Conservation (phyloP, 2,888 invertebrate species). For the Adela reaumurella region DNA sequence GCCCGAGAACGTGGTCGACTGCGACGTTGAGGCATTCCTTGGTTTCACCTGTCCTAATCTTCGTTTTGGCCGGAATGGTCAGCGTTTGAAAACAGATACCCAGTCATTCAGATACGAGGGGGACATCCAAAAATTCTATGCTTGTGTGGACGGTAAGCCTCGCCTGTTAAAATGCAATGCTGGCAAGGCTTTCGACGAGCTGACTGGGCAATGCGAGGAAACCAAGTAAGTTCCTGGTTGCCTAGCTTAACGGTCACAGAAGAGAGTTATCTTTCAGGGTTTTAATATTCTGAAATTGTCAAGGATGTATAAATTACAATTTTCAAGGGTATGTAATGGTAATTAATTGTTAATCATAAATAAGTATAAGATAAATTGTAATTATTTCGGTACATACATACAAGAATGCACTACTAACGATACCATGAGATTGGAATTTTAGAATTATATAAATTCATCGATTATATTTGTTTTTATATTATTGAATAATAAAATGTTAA, state of each 20-base stretch:
- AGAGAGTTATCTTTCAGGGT: too few species aligned
- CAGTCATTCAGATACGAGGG: neutral
- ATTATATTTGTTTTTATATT: too few species aligned
- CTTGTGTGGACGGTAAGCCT: constrained; percentile 10
- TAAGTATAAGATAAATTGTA: too few species aligned
- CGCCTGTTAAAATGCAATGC: constrained; percentile 29
- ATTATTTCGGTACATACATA: too few species aligned
- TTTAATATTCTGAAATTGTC: too few species aligned
- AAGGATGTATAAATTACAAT: too few species aligned
- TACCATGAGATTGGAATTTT: too few species aligned
- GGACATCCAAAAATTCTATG: constrained; percentile 2
- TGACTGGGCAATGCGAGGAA: constrained; percentile 18
- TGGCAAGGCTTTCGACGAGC: constrained; percentile 27
- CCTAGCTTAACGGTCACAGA: neutral
- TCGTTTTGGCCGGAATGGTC: neutral
- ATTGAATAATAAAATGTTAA: too few species aligned
- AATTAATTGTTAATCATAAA: too few species aligned
- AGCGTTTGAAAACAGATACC: neutral
- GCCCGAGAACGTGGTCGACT: constrained; percentile 68
- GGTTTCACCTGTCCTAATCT: constrained; percentile 2
- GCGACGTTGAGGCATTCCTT: constrained; percentile 60
- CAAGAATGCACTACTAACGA: too few species aligned
- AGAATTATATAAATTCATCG: too few species aligned
- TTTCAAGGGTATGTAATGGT: too few species aligned
- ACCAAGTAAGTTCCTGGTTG: neutral